Evolutionary conservation across 2,888 invertebrate genomes (phyloP).

Genomic region (Myopa tessellatipennis): DNA sequence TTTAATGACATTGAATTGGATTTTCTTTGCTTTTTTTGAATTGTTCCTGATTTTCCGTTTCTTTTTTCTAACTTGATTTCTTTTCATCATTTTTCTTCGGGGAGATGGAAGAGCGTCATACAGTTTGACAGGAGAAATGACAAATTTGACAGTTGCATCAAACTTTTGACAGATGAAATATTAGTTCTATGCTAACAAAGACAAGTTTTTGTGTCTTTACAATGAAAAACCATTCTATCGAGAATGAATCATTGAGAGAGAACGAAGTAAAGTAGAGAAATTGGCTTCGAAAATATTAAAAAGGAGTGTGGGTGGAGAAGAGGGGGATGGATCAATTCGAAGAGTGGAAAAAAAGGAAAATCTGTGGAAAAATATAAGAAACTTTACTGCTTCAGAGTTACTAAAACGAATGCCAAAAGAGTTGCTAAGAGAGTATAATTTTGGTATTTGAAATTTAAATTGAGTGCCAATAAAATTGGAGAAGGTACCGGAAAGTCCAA

Average conservation of each 20-base stretch:
- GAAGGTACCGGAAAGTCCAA: too few relatives aligned
- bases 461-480: too few relatives aligned
- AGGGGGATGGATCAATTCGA: too few relatives aligned
- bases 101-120: too few relatives aligned
- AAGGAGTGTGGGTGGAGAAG: background rate
- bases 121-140: background rate
- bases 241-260: background rate
- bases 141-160: constrained; percentile 12
- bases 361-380: too few relatives aligned
- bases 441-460: too few relatives aligned
- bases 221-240: background rate
- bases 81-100: background rate
- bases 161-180: constrained; percentile 3
- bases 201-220: background rate
- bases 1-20: constrained; percentile 8
- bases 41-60: background rate
- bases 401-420: too few relatives aligned
- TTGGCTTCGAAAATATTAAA: background rate
- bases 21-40: constrained; percentile 12
- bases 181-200: background rate
- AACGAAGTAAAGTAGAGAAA: background rate
- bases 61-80: background rate
- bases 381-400: too few relatives aligned
- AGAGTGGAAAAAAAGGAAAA: too few relatives aligned
- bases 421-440: too few relatives aligned